These are phyloP conservation scores for Microctenopoma steveboyesi DNA, from an alignment of 2,797 vertebrate species.

Conservation along the genomic window DNA sequence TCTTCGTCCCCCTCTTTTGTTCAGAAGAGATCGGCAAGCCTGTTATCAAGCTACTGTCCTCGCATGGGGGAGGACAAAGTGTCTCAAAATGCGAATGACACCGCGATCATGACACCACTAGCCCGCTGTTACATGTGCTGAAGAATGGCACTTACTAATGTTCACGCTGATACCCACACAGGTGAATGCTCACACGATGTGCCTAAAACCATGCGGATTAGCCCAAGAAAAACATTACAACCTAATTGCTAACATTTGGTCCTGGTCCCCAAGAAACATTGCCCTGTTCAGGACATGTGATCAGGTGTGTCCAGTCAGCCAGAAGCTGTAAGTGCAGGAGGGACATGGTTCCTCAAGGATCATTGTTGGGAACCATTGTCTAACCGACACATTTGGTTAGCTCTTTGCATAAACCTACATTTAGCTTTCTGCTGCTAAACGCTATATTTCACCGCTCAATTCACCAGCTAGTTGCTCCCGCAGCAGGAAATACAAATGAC, in stretches of 20 bases:
- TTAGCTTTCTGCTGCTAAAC: too few relatives aligned
- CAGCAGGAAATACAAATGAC: not conserved
- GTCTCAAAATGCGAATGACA: slow-evolving; percentile 65
- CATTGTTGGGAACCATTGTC: not conserved
- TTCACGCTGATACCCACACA: slow-evolving; percentile 18
- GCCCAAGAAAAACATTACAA: too few relatives aligned
- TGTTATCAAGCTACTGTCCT: slow-evolving; percentile 95
- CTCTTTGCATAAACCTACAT: too few relatives aligned
- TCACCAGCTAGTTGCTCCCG: not conserved
- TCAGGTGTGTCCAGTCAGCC: too few relatives aligned
- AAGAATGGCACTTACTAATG: slow-evolving; percentile 39
- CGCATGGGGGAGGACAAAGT: slow-evolving; percentile 69
- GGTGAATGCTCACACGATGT: slow-evolving; percentile 5
- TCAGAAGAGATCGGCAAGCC: slow-evolving; percentile 92
- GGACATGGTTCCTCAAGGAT: too few relatives aligned
- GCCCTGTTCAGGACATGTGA: too few relatives aligned
- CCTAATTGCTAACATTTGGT: not conserved
- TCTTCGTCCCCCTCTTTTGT: slow-evolving; percentile 91
- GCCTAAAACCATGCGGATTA: not conserved
- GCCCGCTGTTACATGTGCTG: slow-evolving; percentile 43
- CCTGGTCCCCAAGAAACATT: too few relatives aligned
- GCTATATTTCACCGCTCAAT: too few relatives aligned
- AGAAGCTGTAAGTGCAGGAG: too few relatives aligned
- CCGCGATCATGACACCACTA: slow-evolving; percentile 65
- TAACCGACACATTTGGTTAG: not conserved